Percentiles rank a stretch among this genome's conserved stretches.
phyloP scores from a whole-genome alignment of 1,140 invertebrate genomes.

The Limonius californicus region DNA sequence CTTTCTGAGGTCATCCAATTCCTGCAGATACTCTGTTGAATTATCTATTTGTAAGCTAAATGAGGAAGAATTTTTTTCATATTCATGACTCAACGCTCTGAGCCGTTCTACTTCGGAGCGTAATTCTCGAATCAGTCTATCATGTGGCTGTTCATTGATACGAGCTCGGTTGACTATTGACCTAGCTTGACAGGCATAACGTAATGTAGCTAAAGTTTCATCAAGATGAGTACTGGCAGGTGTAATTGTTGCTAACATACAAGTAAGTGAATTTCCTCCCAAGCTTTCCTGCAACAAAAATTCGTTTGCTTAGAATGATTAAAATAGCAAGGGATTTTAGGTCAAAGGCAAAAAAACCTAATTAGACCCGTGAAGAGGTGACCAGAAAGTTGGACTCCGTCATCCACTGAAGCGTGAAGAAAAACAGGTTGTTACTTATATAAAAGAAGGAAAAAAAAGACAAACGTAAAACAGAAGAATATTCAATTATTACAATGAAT shows the following conservation, averaged over 20 bases:
- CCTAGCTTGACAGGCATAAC: constrained; percentile 84
- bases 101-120: constrained; percentile 67
- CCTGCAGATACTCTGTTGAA: constrained; percentile 42
- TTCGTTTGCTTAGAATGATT: no score
- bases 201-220: constrained; percentile 77
- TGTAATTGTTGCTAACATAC: constrained; percentile 70
- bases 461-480: no score
- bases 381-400: no score
- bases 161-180: constrained; percentile 79
- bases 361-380: no score
- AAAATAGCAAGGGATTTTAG: no score
- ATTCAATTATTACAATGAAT: no score
- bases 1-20: constrained; percentile 49
- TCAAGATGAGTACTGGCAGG: constrained; percentile 76
- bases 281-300: constrained; percentile 57
- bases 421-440: no score
- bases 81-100: constrained; percentile 54
- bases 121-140: constrained; percentile 57
- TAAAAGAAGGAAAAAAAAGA: no score
- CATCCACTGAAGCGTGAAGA: no score
- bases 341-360: no score
- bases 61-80: constrained; percentile 49
- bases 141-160: constrained; percentile 77
- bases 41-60: constrained; percentile 43
- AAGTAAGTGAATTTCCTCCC: constrained; percentile 62